Conservation (phyloP, 2,888 invertebrate genomes). For the Tillus elongatus region DNA sequence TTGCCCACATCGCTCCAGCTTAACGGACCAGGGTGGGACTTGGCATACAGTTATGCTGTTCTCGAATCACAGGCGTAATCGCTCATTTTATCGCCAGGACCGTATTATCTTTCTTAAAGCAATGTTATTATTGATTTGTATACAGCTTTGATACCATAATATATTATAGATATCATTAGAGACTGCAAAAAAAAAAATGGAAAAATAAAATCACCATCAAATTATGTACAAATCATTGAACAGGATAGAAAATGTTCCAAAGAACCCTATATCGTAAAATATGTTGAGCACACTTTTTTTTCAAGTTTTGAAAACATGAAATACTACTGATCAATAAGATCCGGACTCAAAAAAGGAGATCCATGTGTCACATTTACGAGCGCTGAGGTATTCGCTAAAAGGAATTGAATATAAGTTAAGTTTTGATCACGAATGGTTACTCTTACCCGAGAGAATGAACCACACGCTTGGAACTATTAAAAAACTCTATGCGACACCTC, state of each 20-base stretch:
- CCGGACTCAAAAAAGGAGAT: conserved; percentile 2
- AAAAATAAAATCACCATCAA: not conserved
- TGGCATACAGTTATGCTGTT: no score
- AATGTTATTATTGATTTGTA: no score
- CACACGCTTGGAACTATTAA: not conserved
- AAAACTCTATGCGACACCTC: not conserved
- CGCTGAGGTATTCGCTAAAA: conserved; percentile 2
- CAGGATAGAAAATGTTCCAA: not conserved
- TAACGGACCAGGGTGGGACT: no score
- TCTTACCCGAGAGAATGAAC: conserved; percentile 3
- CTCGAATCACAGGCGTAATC: no score
- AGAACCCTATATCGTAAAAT: conserved; percentile 3
- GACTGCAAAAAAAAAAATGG: conserved; percentile 1
- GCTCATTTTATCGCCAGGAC: no score
- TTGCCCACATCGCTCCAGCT: no score
- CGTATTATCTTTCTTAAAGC: no score
- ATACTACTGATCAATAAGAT: conserved; percentile 1
- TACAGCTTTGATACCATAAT: no score
- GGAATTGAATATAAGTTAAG: conserved; percentile 3
- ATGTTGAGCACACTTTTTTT: not conserved
- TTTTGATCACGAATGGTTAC: conserved; percentile 2
- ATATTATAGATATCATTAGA: no score
- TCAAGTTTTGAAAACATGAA: not conserved
- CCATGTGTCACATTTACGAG: conserved; percentile 1
- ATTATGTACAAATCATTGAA: conserved; percentile 3